A percentile compares a stretch with the other conserved stretches of the same genome.
These are phyloP conservation scores for Ormyrus thymus DNA, from an alignment of 2,888 invertebrate species.

Conservation along the genomic window DNA sequence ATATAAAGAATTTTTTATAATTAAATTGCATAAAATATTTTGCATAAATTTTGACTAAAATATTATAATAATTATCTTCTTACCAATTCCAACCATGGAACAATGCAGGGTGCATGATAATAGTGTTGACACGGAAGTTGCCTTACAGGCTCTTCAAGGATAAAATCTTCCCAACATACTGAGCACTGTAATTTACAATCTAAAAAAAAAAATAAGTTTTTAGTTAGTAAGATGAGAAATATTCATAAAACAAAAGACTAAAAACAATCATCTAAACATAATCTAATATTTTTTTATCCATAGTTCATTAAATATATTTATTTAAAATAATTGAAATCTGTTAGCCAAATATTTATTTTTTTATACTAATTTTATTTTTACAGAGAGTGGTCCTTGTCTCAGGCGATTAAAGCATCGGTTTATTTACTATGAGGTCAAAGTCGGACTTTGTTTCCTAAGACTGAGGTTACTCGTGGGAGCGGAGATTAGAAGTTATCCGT, in stretches of 20 bases:
- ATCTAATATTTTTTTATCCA: too few species aligned
- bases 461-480: too few species aligned
- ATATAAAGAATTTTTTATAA: not conserved
- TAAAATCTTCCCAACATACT: slow-evolving; percentile 97
- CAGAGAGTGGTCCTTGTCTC: too few species aligned
- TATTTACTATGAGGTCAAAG: too few species aligned
- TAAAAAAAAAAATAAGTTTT: slow-evolving; percentile 61
- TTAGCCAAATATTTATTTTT: not conserved
- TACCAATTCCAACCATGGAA: slow-evolving; percentile 94
- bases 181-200: slow-evolving; percentile 90
- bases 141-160: slow-evolving; percentile 83
- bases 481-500: too few species aligned
- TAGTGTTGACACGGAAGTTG: slow-evolving; percentile 91
- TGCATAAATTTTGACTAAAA: slow-evolving; percentile 8
- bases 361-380: slow-evolving; percentile 16
- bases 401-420: too few species aligned
- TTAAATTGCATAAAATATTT: slow-evolving; percentile 16
- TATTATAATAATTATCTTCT: slow-evolving; percentile 61
- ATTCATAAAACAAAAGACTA: not conserved
- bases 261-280: too few species aligned
- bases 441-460: too few species aligned
- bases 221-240: not conserved
- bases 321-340: not conserved
- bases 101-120: slow-evolving; percentile 94
- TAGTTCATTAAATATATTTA: not conserved